A percentile compares a stretch with the other conserved stretches of the same genome.
phyloP scores from a whole-genome alignment of 37 sponge, comb jelly and placozoan species.

The Tethya wilhelma region DNA sequence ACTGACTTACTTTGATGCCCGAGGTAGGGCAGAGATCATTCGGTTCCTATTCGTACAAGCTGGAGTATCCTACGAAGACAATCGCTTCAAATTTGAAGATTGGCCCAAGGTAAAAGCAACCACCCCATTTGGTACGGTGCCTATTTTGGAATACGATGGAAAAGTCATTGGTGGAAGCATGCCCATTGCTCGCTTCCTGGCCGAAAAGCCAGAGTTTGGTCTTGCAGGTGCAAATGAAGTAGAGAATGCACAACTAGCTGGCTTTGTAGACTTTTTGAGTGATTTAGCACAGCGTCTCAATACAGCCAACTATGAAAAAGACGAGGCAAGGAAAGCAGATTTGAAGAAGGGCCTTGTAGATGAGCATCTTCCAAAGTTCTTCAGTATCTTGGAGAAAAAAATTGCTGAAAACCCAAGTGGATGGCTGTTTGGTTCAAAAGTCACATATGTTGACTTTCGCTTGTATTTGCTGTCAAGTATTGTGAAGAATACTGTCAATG shows the following conservation, averaged over 20 bases:
- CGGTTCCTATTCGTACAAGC: constrained; percentile 57
- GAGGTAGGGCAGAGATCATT: constrained; percentile 38
- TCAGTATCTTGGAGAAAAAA: constrained; percentile 19
- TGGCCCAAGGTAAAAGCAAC: constrained; percentile 23
- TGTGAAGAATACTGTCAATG: background rate
- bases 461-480: background rate
- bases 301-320: constrained; percentile 17
- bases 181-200: constrained; percentile 45
- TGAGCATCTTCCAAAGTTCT: constrained; percentile 16
- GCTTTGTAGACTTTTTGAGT: constrained; percentile 22
- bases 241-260: constrained; percentile 28
- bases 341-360: constrained; percentile 34
- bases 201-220: constrained; percentile 33
- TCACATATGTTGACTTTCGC: constrained; percentile 43
- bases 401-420: constrained; percentile 1
- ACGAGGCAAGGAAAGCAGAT: constrained; percentile 40
- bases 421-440: constrained; percentile 32
- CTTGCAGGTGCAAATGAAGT: constrained; percentile 41
- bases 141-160: constrained; percentile 63
- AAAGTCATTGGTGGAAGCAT: constrained; percentile 39
- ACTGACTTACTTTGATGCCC: constrained; percentile 47
- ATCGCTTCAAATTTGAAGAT: background rate
- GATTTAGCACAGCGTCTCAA: constrained; percentile 12
- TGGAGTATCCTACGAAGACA: constrained; percentile 53
- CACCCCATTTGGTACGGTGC: constrained; percentile 55